Evolutionary conservation across 2,888 invertebrate genomes (phyloP).

Genomic region (Lordiphosa fenestrarum): DNA sequence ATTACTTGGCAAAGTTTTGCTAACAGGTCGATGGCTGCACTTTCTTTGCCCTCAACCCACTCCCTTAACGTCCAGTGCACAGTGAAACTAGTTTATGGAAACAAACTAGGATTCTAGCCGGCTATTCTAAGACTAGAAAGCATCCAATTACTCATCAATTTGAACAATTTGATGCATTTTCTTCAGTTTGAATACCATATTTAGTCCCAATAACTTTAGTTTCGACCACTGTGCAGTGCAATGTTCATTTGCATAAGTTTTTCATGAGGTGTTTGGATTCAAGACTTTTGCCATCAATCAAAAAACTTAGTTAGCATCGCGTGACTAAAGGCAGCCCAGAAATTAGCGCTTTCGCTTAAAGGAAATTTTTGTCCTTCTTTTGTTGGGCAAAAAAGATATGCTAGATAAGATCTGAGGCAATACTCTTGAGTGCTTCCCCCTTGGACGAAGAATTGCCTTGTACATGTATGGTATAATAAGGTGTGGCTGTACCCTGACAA

Average conservation of each 20-base stretch:
- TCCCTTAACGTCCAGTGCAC: no score
- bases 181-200: no score
- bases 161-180: no score
- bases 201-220: no score
- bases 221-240: not conserved
- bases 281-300: conserved; percentile 48
- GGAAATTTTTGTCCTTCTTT: conserved; percentile 8
- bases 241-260: conserved; percentile 28
- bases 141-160: no score
- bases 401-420: conserved; percentile 23
- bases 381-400: not conserved
- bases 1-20: conserved; percentile 62
- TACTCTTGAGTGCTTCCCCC: conserved; percentile 11
- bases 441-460: not conserved
- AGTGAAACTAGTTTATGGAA: no score
- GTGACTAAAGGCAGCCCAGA: conserved; percentile 44
- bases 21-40: conserved; percentile 43
- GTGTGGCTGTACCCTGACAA: no score
- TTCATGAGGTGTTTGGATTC: conserved; percentile 18
- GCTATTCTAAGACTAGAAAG: no score
- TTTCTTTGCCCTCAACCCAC: conserved; percentile 1
- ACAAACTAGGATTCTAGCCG: no score
- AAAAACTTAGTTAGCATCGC: conserved; percentile 64
- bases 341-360: conserved; percentile 33
- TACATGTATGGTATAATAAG: conserved; percentile 31